Conservation (phyloP, 2,113 vertebrate species). For the Mohoua ochrocephala region DNA sequence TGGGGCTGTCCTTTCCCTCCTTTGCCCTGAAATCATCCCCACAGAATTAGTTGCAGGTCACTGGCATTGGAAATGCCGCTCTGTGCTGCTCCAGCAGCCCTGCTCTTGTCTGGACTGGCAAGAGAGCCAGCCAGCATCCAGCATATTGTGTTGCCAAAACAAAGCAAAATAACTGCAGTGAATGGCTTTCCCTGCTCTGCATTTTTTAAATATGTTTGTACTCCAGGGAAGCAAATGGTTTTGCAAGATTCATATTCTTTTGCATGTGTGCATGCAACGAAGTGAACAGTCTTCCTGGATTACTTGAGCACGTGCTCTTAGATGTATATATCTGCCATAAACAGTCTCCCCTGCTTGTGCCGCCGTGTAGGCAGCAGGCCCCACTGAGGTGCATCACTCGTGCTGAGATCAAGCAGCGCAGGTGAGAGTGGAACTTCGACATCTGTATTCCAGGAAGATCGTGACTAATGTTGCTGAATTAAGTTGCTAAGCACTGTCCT, state of each 20-base stretch:
- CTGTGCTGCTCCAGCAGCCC: not conserved
- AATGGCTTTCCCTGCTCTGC: not conserved
- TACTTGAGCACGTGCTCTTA: rapidly evolving
- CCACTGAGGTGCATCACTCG: not conserved
- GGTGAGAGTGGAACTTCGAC: not conserved
- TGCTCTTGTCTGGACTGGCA: not conserved
- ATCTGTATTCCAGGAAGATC: not conserved
- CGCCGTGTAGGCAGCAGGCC: not conserved
- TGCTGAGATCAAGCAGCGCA: not conserved
- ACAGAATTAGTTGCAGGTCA: not conserved
- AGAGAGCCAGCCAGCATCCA: not conserved
- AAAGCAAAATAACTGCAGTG: not conserved
- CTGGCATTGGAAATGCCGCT: not conserved
- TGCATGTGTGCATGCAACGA: not conserved
- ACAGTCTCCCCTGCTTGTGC: not conserved
- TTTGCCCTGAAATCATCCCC: not conserved
- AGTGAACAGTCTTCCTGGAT: not conserved
- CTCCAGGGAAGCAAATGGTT: not conserved
- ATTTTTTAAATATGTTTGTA: not conserved
- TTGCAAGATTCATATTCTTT: not conserved
- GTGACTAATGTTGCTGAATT: not conserved
- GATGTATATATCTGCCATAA: not conserved
- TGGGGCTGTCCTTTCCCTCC: not conserved
- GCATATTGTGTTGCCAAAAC: constrained; percentile 13
- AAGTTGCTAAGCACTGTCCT: constrained; percentile 18